Conservation (phyloP, 2,113 vertebrate genomes). For the Oenanthe melanoleuca region DNA sequence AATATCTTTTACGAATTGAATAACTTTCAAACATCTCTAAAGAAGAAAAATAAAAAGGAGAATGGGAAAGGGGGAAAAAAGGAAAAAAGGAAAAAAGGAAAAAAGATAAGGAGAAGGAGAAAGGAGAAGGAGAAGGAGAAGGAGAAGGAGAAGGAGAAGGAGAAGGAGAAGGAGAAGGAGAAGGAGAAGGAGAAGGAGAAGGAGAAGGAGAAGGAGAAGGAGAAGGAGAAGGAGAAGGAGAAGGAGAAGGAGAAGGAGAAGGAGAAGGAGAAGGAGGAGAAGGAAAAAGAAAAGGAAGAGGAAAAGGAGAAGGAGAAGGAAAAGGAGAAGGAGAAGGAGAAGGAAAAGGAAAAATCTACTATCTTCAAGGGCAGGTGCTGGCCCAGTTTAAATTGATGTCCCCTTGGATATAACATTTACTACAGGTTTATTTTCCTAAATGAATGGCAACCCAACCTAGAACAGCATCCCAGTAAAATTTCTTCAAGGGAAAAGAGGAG, state of each 20-base stretch:
- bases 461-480: background rate
- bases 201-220: no score
- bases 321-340: no score
- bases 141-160: rapidly evolving
- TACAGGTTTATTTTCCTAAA: background rate
- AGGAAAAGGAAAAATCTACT: background rate
- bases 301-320: rapidly evolving
- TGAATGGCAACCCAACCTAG: background rate
- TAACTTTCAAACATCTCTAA: background rate
- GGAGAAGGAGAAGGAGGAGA: rapidly evolving
- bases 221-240: background rate
- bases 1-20: background rate
- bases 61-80: no score
- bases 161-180: rapidly evolving
- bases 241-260: no score
- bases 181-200: rapidly evolving
- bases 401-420: background rate
- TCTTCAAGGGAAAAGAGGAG: background rate
- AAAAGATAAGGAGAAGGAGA: no score
- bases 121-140: no score
- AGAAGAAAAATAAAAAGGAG: no score
- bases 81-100: no score
- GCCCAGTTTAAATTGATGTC: background rate
- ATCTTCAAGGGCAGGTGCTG: background rate
- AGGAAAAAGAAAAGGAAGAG: rapidly evolving